phyloP scores from a whole-genome alignment of 2,113 vertebrate species.

The chimpanzee (Pan troglodytes) region DNA sequence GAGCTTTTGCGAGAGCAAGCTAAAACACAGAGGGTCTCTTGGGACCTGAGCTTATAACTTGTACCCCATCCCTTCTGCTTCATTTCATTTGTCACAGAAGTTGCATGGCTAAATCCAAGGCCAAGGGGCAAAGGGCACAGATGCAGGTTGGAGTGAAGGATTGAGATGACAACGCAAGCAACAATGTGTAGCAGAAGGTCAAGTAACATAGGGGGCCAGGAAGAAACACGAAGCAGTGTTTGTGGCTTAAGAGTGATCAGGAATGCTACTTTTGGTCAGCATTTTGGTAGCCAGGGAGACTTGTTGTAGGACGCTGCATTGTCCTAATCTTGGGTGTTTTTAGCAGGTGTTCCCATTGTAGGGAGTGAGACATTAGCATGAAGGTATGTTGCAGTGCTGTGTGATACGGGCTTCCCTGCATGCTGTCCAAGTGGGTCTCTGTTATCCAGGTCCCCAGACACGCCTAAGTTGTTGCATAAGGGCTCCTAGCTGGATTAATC shows the following conservation, averaged over 20 bases:
- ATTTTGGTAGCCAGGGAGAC: background rate
- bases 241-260: background rate
- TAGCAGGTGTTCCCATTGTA: background rate
- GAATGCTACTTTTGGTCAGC: background rate
- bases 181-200: background rate
- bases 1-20: background rate
- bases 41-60: background rate
- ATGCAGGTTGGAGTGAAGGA: background rate
- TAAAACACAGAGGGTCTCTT: background rate
- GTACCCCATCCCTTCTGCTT: background rate
- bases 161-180: background rate
- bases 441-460: background rate
- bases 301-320: background rate
- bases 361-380: background rate
- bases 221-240: background rate
- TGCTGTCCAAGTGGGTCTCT: fast-evolving
- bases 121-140: background rate
- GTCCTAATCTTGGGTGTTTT: background rate
- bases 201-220: background rate
- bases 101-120: background rate
- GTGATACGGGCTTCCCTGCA: background rate
- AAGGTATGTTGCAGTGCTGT: too few species aligned
- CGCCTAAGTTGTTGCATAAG: background rate
- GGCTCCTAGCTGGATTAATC: background rate
- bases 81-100: background rate